phyloP scores from a whole-genome alignment of 2,888 invertebrate species.

The Yponomeuta evonymella region DNA sequence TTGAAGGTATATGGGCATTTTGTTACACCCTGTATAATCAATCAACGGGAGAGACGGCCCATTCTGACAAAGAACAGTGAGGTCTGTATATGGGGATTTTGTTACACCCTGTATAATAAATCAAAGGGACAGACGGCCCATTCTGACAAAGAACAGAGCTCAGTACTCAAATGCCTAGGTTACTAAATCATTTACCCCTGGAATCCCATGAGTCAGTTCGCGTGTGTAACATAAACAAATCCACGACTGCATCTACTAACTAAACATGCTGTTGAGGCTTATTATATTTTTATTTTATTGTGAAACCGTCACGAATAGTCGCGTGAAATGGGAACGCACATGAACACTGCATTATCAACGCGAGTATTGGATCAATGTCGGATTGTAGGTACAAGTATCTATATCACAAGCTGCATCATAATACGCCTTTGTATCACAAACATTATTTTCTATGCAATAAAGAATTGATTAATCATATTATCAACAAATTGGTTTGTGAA shows the following conservation, averaged over 20 bases:
- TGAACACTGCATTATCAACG: not conserved
- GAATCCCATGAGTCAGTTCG: slow-evolving; percentile 2
- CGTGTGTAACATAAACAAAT: not conserved
- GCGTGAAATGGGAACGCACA: not conserved
- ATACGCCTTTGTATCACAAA: too few relatives aligned
- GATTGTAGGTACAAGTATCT: not conserved
- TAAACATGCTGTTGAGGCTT: not conserved
- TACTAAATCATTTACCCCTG: not conserved
- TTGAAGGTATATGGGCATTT: too few relatives aligned
- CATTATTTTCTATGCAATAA: too few relatives aligned
- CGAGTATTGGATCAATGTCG: not conserved
- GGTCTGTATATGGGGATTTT: too few relatives aligned
- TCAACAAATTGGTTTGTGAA: too few relatives aligned
- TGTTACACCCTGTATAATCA: too few relatives aligned
- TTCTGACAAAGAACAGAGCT: not conserved
- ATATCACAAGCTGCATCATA: not conserved
- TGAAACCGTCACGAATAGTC: not conserved
- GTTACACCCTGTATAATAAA: too few relatives aligned
- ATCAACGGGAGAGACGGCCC: too few relatives aligned
- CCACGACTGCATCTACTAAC: not conserved
- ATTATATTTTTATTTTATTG: slow-evolving; percentile 1
- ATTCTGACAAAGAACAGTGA: not conserved
- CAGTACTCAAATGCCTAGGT: not conserved
- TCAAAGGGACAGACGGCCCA: too few relatives aligned
- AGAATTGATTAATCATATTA: too few relatives aligned